Evolutionary conservation across 2,113 vertebrate genomes (phyloP), one percentile per base, ranked within the genome.

Genomic region (Monopterus albus): DNA sequence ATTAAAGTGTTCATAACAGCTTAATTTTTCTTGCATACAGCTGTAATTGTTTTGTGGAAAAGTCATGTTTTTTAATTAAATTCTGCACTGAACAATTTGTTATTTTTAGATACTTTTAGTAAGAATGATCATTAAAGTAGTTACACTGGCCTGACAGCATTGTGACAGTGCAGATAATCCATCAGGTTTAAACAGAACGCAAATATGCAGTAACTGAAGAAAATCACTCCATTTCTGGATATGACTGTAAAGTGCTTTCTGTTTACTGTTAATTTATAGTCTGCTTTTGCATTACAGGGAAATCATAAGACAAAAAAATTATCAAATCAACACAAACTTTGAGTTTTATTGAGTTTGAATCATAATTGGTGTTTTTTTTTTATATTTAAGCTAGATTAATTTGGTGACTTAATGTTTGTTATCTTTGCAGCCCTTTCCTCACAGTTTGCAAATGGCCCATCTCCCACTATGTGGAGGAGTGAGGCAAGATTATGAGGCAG

Each of bases 341-440:
- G 6, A 3, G 36, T 12, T 53, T 51, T 26, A 31, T 43, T 10
- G 4, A 52, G 38, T 21, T 23, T 14, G 7, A 23, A 25, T 77
- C 13, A 10, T 36, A 26, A 45, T 57, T 52, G 11, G 31, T 55
- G 14, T 20, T 1, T 17, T 64, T 55, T 50, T 66, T 26, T 3
- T 45, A 52, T 21, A 13, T 63, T 57, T 50, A 7, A 45, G 38
- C 14, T 3, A 3, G 15, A 50, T 63, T 38, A 28, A 8, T 33
- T 35, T 50, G 10, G 13, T 18, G 29, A 14, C 28, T 69, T 52
- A 18, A 15, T 38, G 33, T 47, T 40, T 45, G 18, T 56, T 58
- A 42, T 67, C 57, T 63, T 50, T 74, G 46, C 7, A 52, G 68
- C 63, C 20, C 25, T 61, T 51, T 47, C 46, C 28, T 65, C 38